phyloP scores from a whole-genome alignment of 2,797 vertebrate genomes.

The Smutsia gigantea region DNA sequence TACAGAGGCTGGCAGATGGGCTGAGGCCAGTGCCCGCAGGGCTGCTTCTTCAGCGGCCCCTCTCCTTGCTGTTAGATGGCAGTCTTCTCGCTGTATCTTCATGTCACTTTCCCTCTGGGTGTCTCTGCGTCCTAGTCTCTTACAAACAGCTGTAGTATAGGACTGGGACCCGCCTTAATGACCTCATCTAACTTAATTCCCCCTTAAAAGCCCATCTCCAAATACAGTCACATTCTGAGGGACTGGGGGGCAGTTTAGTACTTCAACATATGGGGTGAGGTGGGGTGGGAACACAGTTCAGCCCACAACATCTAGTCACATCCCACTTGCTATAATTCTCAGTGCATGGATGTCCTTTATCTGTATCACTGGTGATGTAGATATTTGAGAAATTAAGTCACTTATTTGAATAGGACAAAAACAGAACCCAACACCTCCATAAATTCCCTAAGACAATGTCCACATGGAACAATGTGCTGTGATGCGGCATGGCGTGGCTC shows the following conservation, averaged over 20 bases:
- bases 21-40: too few relatives aligned
- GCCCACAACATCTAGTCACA: neutral
- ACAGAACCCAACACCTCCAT: neutral
- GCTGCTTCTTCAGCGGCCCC: neutral
- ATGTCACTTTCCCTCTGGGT: rapidly evolving
- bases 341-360: neutral
- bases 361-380: neutral
- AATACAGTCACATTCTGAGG: neutral
- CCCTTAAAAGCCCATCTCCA: neutral
- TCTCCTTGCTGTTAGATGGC: rapidly evolving
- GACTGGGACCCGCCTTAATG: too few relatives aligned
- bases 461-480: neutral
- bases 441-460: neutral
- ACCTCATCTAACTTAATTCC: neutral
- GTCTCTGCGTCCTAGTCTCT: neutral
- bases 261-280: neutral
- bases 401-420: constrained; percentile 2
- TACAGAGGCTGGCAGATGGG: neutral
- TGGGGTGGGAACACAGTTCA: neutral
- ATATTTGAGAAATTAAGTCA: neutral
- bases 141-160: neutral
- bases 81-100: too few relatives aligned
- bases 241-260: neutral
- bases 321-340: neutral
- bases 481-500: rapidly evolving